Evolutionary conservation across 2,797 vertebrate species (phyloP).

Genomic region (Falco naumanni): DNA sequence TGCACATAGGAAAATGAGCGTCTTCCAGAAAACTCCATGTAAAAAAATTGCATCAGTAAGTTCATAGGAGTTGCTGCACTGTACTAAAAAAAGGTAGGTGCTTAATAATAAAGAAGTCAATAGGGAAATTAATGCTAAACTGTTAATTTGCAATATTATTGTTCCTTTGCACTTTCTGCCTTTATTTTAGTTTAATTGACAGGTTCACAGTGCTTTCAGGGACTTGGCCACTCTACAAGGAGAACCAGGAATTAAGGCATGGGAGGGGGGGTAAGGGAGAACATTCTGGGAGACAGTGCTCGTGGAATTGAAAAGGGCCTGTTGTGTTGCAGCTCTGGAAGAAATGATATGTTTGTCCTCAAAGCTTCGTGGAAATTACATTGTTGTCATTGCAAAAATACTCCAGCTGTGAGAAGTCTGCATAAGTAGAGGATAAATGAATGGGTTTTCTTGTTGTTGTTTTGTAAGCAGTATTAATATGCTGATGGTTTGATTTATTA

Average conservation of each 20-base stretch:
- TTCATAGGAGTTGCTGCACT: not conserved
- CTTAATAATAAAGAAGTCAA: not conserved
- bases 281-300: not conserved
- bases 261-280: not conserved
- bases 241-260: not conserved
- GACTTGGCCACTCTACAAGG: not conserved
- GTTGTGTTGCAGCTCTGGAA: not conserved
- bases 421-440: not conserved
- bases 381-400: not conserved
- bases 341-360: not conserved
- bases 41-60: not conserved
- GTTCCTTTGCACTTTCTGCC: not conserved
- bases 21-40: not conserved
- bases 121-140: not conserved
- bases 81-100: not conserved
- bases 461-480: not conserved
- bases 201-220: not conserved
- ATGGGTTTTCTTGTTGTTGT: not conserved
- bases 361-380: not conserved
- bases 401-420: not conserved
- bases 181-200: not conserved
- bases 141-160: not conserved
- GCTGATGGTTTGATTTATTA: not conserved
- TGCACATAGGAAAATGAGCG: not conserved
- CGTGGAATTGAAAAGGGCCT: not conserved